Percentiles rank a stretch among this genome's conserved stretches.
These are phyloP conservation scores for Scaeva pyrastri DNA, from an alignment of 2,888 invertebrate genomes.

Conservation along the genomic window DNA sequence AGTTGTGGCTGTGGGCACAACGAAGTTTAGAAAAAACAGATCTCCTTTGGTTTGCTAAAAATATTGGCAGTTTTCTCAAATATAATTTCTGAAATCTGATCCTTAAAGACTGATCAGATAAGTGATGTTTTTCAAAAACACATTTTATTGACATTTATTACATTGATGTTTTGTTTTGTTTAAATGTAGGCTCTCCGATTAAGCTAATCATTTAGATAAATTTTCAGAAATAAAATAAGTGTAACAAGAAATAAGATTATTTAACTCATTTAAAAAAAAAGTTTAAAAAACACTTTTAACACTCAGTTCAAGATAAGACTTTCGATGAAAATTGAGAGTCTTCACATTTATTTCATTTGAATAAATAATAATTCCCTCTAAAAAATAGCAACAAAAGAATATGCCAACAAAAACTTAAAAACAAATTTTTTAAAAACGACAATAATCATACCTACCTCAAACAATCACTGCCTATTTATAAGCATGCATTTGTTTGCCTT, in stretches of 20 bases:
- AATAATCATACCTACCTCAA: constrained; percentile 40
- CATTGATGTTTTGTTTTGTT: background rate
- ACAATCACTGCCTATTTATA: constrained; percentile 64
- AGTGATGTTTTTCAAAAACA: background rate
- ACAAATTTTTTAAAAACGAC: constrained; percentile 9
- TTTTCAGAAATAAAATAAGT: background rate
- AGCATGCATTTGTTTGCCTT: constrained; percentile 69
- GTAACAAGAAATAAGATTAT: background rate
- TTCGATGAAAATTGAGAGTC: background rate
- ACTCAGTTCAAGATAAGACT: background rate
- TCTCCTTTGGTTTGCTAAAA: constrained; percentile 27
- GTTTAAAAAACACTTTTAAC: background rate
- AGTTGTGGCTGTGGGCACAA: background rate
- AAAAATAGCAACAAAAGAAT: constrained; percentile 48
- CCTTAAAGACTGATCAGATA: constrained; percentile 27
- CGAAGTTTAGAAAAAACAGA: constrained; percentile 29
- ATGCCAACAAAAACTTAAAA: constrained; percentile 36
- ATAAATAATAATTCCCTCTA: background rate
- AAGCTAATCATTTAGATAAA: constrained; percentile 53
- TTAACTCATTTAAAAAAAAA: constrained; percentile 1
- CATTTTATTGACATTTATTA: background rate
- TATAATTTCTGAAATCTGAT: constrained; percentile 24
- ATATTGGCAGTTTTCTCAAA: constrained; percentile 22
- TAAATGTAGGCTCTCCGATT: constrained; percentile 49
- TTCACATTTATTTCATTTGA: background rate